These are phyloP conservation scores for Phaedon cochleariae DNA, from an alignment of 2,888 invertebrate species.

Conservation along the genomic window DNA sequence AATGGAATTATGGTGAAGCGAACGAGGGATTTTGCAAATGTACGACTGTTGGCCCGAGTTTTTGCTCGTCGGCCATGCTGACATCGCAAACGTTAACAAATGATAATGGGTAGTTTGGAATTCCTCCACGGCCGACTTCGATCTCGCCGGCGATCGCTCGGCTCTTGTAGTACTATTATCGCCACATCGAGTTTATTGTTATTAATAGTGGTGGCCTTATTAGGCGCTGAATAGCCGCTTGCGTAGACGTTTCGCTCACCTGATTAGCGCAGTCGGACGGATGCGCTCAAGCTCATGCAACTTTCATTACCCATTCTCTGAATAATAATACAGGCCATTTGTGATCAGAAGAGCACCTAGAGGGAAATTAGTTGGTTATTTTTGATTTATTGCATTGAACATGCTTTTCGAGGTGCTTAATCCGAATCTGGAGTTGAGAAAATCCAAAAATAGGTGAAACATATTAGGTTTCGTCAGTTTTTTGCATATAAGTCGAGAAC, in stretches of 20 bases:
- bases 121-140: conserved; percentile 55
- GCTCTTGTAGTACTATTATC: conserved; percentile 62
- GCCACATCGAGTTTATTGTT: conserved; percentile 64
- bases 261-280: conserved; percentile 57
- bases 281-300: conserved; percentile 52
- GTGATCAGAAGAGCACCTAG: no score
- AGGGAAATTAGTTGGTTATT: no score
- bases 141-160: conserved; percentile 50
- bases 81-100: conserved; percentile 57
- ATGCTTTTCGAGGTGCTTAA: no score
- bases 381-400: no score
- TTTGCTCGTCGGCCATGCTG: conserved; percentile 51
- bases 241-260: conserved; percentile 61
- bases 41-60: conserved; percentile 36
- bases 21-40: conserved; percentile 30
- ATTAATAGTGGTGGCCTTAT: conserved; percentile 63
- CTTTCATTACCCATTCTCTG: conserved; percentile 57
- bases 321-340: no score
- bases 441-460: no score
- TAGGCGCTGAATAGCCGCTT: conserved; percentile 59
- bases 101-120: conserved; percentile 62
- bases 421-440: no score
- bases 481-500: no score
- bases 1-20: conserved; percentile 1
- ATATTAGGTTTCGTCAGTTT: no score